phyloP scores from a whole-genome alignment of 2,888 invertebrate species.

The Drosophila quasianomalipes region DNA sequence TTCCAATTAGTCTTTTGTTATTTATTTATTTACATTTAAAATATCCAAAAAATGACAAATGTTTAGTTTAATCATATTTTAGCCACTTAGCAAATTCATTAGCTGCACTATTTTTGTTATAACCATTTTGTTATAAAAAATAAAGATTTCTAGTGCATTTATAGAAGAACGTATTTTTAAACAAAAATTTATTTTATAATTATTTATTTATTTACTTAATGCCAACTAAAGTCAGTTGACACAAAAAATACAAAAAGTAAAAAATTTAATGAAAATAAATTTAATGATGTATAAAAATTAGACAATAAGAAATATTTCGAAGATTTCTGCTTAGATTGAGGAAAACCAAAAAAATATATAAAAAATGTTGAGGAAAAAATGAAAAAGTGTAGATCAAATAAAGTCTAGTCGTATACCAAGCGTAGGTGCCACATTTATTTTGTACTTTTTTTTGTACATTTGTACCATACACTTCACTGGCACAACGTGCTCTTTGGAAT shows the following conservation, averaged over 20 bases:
- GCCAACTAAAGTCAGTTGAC: too few species aligned
- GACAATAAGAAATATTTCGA: too few species aligned
- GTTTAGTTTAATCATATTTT: neutral
- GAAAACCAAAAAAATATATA: too few species aligned
- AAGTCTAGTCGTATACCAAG: neutral
- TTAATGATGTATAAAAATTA: too few species aligned
- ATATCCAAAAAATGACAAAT: neutral
- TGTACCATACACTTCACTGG: neutral
- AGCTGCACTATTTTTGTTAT: neutral
- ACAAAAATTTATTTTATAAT: too few species aligned
- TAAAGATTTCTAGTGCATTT: neutral
- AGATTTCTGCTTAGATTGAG: too few species aligned
- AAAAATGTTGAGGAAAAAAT: neutral
- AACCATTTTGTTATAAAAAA: neutral
- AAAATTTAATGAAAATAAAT: too few species aligned
- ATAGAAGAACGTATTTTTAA: neutral
- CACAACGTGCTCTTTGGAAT: conserved; percentile 41
- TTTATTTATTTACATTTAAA: neutral
- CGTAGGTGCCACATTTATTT: neutral
- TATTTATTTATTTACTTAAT: too few species aligned
- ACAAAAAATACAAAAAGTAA: too few species aligned
- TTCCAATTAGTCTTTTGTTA: neutral
- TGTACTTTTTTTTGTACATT: neutral
- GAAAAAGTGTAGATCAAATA: neutral
- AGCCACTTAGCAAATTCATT: too few species aligned